Percentiles rank a stretch among this genome's conserved stretches.
Evolutionary conservation across 2,797 vertebrate species (phyloP).

Genomic region (Petrocephalus schoutedeni): DNA sequence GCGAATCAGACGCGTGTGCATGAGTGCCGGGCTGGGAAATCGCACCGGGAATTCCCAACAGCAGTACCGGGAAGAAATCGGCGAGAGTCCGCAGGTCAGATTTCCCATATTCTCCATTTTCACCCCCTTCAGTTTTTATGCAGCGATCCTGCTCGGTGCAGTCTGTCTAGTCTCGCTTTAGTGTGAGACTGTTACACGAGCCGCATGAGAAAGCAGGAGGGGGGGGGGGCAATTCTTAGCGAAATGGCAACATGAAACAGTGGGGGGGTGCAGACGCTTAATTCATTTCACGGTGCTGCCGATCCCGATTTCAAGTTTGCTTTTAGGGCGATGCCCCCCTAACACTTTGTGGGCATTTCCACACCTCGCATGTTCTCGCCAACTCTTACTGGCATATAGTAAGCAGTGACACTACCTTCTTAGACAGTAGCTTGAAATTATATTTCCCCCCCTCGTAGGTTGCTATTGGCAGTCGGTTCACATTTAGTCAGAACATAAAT

Average conservation of each 20-base stretch:
- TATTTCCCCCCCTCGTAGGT: background rate
- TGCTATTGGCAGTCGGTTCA: background rate
- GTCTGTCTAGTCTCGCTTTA: background rate
- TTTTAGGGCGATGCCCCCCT: slow-evolving; percentile 10
- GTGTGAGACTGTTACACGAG: slow-evolving; percentile 23
- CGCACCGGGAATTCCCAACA: slow-evolving; percentile 29
- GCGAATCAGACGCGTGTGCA: slow-evolving; percentile 34
- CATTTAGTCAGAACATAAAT: background rate
- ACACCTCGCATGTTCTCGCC: background rate
- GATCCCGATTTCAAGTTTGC: slow-evolving; percentile 13
- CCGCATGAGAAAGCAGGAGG: slow-evolving; percentile 15
- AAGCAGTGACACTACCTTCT: background rate
- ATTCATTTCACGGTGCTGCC: slow-evolving; percentile 10
- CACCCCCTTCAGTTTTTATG: background rate
- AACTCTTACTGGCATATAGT: background rate
- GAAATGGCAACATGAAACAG: background rate
- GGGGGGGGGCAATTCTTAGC: background rate
- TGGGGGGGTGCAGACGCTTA: background rate
- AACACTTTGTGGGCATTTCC: background rate
- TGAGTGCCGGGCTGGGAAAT: slow-evolving; percentile 32
- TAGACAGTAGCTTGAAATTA: background rate
- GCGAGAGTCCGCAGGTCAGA: slow-evolving; percentile 27
- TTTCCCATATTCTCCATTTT: background rate
- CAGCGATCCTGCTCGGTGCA: background rate
- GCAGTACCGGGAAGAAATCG: slow-evolving; percentile 21